These are phyloP conservation scores for Cerceris ruficornis DNA, from an alignment of 2,888 invertebrate species.

Conservation along the genomic window DNA sequence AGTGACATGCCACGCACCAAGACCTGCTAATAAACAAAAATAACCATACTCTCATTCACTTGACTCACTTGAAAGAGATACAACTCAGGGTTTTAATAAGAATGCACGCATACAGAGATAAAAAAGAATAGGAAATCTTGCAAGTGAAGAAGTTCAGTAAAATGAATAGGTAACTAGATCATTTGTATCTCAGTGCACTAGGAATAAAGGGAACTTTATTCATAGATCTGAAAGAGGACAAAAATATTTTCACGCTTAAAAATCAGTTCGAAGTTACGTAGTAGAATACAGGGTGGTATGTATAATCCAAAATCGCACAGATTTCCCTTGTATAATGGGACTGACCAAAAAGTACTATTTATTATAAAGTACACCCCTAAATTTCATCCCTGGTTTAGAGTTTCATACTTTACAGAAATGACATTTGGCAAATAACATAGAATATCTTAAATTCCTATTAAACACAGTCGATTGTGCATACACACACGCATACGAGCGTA, in stretches of 20 bases:
- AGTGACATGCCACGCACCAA: slow-evolving; percentile 93
- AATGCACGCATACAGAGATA: neutral
- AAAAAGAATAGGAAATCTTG: neutral
- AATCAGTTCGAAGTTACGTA: slow-evolving; percentile 37
- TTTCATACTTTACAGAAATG: slow-evolving; percentile 40
- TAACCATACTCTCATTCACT: slow-evolving; percentile 37
- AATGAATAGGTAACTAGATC: neutral
- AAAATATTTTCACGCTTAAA: slow-evolving; percentile 30
- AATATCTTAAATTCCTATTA: slow-evolving; percentile 43
- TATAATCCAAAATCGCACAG: slow-evolving; percentile 35
- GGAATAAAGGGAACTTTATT: slow-evolving; percentile 58
- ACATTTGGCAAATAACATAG: slow-evolving; percentile 56
- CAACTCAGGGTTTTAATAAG: slow-evolving; percentile 32
- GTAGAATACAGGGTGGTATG: slow-evolving; percentile 57
- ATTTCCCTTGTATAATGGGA: slow-evolving; percentile 37
- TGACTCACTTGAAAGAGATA: slow-evolving; percentile 23
- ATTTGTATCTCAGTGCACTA: slow-evolving; percentile 7
- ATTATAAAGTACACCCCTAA: slow-evolving; percentile 29
- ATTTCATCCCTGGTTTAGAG: slow-evolving; percentile 11
- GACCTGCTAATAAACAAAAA: slow-evolving; percentile 84
- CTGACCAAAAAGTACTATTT: slow-evolving; percentile 32
- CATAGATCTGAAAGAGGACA: slow-evolving; percentile 36
- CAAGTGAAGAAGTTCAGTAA: neutral
- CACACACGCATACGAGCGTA: slow-evolving; percentile 34
- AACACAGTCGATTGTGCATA: slow-evolving; percentile 17